Conservation (phyloP, 2,113 vertebrate genomes). For the Uria aalge region DNA sequence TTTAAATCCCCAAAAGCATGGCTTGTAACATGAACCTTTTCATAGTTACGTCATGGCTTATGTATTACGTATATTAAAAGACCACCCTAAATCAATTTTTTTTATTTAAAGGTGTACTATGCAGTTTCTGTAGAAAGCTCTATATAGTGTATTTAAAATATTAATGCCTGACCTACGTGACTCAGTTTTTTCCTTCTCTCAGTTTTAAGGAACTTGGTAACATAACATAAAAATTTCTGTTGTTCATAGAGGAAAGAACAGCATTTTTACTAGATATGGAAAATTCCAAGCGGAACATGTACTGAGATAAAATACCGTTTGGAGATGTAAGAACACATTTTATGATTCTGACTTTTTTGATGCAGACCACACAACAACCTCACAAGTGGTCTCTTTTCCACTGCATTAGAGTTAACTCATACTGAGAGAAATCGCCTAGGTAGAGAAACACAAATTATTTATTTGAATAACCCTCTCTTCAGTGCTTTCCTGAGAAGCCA, state of each 20-base stretch:
- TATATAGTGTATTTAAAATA: background rate
- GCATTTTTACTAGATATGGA: background rate
- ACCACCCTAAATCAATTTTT: background rate
- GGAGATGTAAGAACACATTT: background rate
- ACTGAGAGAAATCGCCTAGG: background rate
- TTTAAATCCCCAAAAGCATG: background rate
- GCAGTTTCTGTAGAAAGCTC: background rate
- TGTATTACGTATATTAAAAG: background rate
- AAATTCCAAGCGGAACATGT: background rate
- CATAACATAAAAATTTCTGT: background rate
- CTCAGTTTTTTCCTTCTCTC: background rate
- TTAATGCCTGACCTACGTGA: background rate
- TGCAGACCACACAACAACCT: fast-evolving
- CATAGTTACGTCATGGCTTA: background rate
- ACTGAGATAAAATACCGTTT: background rate
- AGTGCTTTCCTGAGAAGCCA: background rate
- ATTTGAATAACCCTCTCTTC: background rate
- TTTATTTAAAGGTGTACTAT: background rate
- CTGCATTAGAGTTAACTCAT: background rate
- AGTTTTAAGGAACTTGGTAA: background rate
- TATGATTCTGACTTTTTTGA: background rate
- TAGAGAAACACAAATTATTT: background rate
- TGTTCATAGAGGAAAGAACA: background rate
- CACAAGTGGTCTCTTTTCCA: background rate
- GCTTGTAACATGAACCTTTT: background rate